Conservation (phyloP, 2,113 vertebrate genomes). For the Brienomyrus brachyistius region DNA sequence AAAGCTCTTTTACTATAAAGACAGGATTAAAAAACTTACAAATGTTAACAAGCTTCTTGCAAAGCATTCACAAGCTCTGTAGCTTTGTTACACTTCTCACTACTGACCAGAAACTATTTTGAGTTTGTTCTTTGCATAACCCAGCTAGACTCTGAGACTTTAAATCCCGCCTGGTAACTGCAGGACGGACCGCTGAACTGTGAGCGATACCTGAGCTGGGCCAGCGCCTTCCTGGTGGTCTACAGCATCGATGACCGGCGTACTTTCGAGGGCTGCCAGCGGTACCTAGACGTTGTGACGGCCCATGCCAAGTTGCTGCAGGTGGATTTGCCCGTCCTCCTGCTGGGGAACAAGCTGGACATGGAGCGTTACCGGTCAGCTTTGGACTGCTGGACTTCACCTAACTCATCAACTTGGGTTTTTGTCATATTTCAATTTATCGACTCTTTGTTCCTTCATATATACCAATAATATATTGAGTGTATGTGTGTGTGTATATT, state of each 20-base stretch:
- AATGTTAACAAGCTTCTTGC: not conserved
- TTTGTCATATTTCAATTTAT: not conserved
- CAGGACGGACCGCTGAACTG: conserved; percentile 73
- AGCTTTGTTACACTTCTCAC: not conserved
- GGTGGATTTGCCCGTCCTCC: conserved; percentile 57
- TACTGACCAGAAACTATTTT: not conserved
- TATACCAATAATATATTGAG: not conserved
- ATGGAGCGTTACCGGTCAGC: conserved; percentile 79
- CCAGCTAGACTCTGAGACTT: not conserved
- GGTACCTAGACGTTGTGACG: conserved; percentile 68
- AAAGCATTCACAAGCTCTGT: not conserved
- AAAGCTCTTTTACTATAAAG: not conserved
- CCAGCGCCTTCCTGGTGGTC: conserved; percentile 74
- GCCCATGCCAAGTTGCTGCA: conserved; percentile 56
- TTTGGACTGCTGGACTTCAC: not conserved
- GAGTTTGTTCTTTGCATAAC: not conserved
- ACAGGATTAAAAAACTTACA: not conserved
- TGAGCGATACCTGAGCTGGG: conserved; percentile 80
- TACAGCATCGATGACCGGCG: conserved; percentile 72
- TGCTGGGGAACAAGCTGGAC: conserved; percentile 84
- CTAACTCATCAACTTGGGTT: not conserved
- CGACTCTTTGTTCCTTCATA: not conserved
- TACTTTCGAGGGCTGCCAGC: conserved; percentile 70
- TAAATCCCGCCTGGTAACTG: not conserved
- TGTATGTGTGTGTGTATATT: not conserved